Percentiles rank a stretch among this genome's conserved stretches.
Conservation (phyloP, 2,888 invertebrate genomes). For the Cosmia pyralina region DNA sequence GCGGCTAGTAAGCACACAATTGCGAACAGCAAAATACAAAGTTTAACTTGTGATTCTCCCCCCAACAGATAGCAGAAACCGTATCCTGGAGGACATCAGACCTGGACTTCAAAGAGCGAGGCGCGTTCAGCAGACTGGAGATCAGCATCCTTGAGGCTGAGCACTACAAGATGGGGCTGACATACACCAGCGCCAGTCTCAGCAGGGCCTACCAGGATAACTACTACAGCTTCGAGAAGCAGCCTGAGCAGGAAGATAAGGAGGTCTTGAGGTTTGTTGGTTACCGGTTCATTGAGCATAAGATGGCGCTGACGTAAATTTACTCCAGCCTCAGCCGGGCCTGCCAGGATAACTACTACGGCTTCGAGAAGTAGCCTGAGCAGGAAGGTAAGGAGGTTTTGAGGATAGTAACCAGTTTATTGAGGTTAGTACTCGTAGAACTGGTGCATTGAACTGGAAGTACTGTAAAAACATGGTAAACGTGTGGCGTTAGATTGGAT, state of each 20-base stretch:
- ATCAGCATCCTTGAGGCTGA: slow-evolving; percentile 81
- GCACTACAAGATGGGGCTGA: slow-evolving; percentile 81
- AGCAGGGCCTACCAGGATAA: slow-evolving; percentile 77
- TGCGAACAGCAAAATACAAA: no score
- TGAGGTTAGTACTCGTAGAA: no score
- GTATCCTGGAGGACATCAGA: slow-evolving; percentile 79
- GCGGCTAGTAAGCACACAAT: no score
- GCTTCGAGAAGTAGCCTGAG: slow-evolving; percentile 72
- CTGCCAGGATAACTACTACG: slow-evolving; percentile 77
- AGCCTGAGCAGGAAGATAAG: slow-evolving; percentile 75
- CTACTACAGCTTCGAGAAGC: slow-evolving; percentile 75
- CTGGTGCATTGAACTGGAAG: no score
- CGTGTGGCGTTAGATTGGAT: no score
- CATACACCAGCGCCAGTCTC: slow-evolving; percentile 82
- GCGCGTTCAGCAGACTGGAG: slow-evolving; percentile 84
- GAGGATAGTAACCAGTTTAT: slow-evolving; percentile 59
- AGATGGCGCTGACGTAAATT: slow-evolving; percentile 82
- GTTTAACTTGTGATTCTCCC: no score
- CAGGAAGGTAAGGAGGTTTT: slow-evolving; percentile 78
- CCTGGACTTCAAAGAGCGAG: slow-evolving; percentile 84
- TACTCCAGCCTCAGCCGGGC: slow-evolving; percentile 77
- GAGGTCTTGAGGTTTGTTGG: slow-evolving; percentile 73
- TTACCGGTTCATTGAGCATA: slow-evolving; percentile 69
- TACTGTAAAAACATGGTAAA: no score
- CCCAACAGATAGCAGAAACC: slow-evolving; percentile 83